phyloP scores from a whole-genome alignment of 2,888 invertebrate genomes.

The Nebria salina region DNA sequence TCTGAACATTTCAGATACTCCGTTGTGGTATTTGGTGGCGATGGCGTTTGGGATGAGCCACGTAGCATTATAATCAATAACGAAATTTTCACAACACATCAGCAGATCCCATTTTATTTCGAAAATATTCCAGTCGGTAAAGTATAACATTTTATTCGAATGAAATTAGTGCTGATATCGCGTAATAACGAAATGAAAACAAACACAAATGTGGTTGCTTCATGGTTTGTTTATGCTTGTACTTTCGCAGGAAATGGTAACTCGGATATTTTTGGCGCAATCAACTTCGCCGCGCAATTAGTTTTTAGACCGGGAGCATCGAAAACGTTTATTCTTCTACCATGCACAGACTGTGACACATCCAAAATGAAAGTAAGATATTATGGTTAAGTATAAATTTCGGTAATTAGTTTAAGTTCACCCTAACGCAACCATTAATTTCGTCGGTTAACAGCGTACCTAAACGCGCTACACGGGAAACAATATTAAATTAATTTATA shows the following conservation, averaged over 20 bases:
- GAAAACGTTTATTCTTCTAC: slow-evolving; percentile 82
- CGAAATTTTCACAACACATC: slow-evolving; percentile 73
- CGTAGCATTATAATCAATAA: slow-evolving; percentile 78
- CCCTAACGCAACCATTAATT: neutral
- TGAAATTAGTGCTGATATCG: neutral
- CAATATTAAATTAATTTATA: slow-evolving; percentile 45
- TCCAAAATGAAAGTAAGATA: slow-evolving; percentile 72
- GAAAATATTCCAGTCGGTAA: slow-evolving; percentile 74
- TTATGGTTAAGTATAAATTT: slow-evolving; percentile 4
- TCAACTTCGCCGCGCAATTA: slow-evolving; percentile 76
- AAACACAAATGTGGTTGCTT: slow-evolving; percentile 27
- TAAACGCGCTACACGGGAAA: neutral
- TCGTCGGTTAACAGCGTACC: neutral
- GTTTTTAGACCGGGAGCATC: slow-evolving; percentile 86
- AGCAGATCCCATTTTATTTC: slow-evolving; percentile 73
- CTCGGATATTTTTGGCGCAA: slow-evolving; percentile 79
- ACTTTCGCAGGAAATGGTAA: slow-evolving; percentile 64
- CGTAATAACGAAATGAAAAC: slow-evolving; percentile 13
- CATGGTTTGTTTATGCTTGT: slow-evolving; percentile 35
- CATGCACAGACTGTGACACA: slow-evolving; percentile 80
- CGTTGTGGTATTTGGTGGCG: slow-evolving; percentile 78
- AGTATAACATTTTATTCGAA: slow-evolving; percentile 40
- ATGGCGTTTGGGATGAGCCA: slow-evolving; percentile 76
- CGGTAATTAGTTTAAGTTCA: neutral
- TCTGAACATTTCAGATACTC: slow-evolving; percentile 72